Conservation (phyloP, 2,888 invertebrate genomes). For the Agrotis segetum region DNA sequence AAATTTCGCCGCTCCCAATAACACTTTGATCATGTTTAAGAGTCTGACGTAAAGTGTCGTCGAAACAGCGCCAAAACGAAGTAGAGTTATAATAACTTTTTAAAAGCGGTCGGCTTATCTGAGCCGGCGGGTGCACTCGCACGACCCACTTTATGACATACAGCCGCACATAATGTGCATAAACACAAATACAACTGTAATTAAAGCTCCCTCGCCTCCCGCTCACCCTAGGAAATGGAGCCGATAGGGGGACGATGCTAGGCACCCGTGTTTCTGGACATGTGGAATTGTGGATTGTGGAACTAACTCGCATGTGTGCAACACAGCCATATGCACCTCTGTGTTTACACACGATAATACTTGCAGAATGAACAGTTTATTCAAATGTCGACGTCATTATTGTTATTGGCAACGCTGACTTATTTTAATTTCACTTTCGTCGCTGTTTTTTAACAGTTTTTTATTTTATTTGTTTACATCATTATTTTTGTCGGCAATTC, state of each 20-base stretch:
- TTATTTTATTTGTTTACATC: slow-evolving; percentile 52
- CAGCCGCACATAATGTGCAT: slow-evolving; percentile 72
- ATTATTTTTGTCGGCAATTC: slow-evolving; percentile 50
- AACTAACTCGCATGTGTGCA: slow-evolving; percentile 50
- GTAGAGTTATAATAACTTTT: slow-evolving; percentile 72
- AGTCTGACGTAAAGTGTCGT: slow-evolving; percentile 32
- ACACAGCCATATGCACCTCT: slow-evolving; percentile 40
- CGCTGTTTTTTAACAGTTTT: slow-evolving; percentile 51
- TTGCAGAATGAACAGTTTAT: slow-evolving; percentile 62
- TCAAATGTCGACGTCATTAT: slow-evolving; percentile 56
- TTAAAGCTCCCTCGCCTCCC: slow-evolving; percentile 71
- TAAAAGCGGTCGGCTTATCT: slow-evolving; percentile 80
- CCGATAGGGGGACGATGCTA: slow-evolving; percentile 60
- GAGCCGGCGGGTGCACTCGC: slow-evolving; percentile 70
- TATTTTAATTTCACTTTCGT: slow-evolving; percentile 64
- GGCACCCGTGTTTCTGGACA: slow-evolving; percentile 55
- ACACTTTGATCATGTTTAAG: slow-evolving; percentile 43
- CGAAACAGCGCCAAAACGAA: slow-evolving; percentile 64
- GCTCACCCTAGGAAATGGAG: slow-evolving; percentile 56
- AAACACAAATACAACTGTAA: slow-evolving; percentile 75
- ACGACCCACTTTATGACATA: slow-evolving; percentile 81
- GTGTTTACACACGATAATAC: slow-evolving; percentile 58
- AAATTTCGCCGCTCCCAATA: slow-evolving; percentile 25
- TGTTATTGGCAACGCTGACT: slow-evolving; percentile 52
- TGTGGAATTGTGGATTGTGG: slow-evolving; percentile 52